These are phyloP conservation scores for Polypedilum vanderplanki DNA, from an alignment of 1,140 invertebrate species.

Conservation along the genomic window DNA sequence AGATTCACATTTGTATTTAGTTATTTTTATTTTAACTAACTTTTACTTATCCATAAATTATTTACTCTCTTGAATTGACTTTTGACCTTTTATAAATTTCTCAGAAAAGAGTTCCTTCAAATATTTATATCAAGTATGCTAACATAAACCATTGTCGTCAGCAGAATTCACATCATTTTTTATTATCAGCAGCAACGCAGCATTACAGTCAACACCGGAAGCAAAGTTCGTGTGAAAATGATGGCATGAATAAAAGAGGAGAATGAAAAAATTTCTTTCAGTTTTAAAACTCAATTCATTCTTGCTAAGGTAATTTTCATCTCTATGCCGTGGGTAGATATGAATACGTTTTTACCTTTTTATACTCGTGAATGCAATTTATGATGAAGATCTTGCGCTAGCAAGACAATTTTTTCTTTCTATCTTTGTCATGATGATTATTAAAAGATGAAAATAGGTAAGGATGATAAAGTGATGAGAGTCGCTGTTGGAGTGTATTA, in stretches of 20 bases:
- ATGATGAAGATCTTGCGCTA: not conserved
- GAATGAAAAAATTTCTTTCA: not conserved
- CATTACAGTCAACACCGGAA: not conserved
- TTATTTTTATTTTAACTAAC: too few relatives aligned
- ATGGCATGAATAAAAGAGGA: not conserved
- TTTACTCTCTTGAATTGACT: too few relatives aligned
- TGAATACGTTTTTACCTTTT: not conserved
- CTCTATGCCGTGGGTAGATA: too few relatives aligned
- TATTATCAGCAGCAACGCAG: constrained; percentile 9
- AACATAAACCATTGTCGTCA: not conserved
- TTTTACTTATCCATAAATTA: too few relatives aligned
- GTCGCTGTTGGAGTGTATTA: not conserved
- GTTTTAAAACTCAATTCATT: too few relatives aligned
- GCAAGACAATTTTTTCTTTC: not conserved
- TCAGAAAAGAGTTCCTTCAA: too few relatives aligned
- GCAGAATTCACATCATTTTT: constrained; percentile 6
- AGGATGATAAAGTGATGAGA: not conserved
- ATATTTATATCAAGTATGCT: too few relatives aligned
- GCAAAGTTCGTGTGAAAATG: not conserved
- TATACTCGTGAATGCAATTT: not conserved
- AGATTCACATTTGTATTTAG: too few relatives aligned
- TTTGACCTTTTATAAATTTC: too few relatives aligned
- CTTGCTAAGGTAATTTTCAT: too few relatives aligned
- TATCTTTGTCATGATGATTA: not conserved
- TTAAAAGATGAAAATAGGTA: not conserved